Evolutionary conservation across 1,140 invertebrate genomes (phyloP).

Genomic region (Drosophila biarmipes): DNA sequence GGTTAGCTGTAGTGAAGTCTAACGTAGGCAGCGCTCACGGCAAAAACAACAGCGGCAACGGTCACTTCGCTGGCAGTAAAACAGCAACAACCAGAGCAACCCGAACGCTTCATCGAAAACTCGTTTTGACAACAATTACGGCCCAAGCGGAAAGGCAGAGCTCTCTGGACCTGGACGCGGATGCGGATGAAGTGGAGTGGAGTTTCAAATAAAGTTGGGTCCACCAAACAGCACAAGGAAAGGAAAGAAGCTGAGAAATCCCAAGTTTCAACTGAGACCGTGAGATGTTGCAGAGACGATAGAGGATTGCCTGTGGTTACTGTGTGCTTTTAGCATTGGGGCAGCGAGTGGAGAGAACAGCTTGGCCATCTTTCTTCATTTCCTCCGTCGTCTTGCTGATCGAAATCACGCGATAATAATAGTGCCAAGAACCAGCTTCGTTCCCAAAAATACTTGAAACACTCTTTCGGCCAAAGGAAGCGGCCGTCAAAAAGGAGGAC

Average conservation of each 20-base stretch:
- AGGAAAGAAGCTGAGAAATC: slow-evolving; percentile 13
- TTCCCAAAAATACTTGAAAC: neutral
- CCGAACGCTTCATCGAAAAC: slow-evolving; percentile 29
- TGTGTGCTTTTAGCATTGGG: slow-evolving; percentile 32
- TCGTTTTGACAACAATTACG: slow-evolving; percentile 35
- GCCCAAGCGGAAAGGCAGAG: slow-evolving; percentile 35
- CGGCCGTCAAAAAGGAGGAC: neutral
- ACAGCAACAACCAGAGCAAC: slow-evolving; percentile 19
- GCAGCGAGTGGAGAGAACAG: slow-evolving; percentile 31
- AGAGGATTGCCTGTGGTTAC: slow-evolving; percentile 31
- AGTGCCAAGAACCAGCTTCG: slow-evolving; percentile 12
- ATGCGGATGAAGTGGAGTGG: neutral
- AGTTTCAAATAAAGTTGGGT: slow-evolving; percentile 29
- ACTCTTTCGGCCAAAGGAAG: neutral
- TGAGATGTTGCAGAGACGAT: slow-evolving; percentile 10
- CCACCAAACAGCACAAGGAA: slow-evolving; percentile 7
- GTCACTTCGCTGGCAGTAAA: slow-evolving; percentile 7
- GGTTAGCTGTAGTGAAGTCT: slow-evolving; percentile 33
- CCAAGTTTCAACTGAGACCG: slow-evolving; percentile 2
- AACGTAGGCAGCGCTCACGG: slow-evolving; percentile 24
- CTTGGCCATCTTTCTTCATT: slow-evolving; percentile 41
- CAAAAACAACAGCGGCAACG: slow-evolving; percentile 16
- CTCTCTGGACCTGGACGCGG: neutral
- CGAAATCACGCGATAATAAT: slow-evolving; percentile 37
- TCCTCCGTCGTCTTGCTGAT: slow-evolving; percentile 37